Percentiles rank a stretch among this genome's conserved stretches.
Conservation (phyloP, 1,140 invertebrate genomes). For the Euura lappo region DNA sequence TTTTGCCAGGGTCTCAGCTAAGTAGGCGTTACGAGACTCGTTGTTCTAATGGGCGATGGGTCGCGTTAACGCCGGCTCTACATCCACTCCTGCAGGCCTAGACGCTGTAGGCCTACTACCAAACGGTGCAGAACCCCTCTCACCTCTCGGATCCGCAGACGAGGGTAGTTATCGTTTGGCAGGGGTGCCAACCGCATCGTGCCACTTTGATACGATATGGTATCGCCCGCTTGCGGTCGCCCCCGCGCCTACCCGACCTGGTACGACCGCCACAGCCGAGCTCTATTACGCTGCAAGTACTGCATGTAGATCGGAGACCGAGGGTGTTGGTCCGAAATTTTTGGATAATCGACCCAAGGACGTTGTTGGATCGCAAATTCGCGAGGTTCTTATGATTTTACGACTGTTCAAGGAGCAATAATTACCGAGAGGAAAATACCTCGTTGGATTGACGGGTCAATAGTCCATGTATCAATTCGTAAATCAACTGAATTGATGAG, state of each 20-base stretch:
- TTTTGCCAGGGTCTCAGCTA: constrained; percentile 13
- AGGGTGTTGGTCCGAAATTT: not conserved
- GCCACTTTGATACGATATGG: constrained; percentile 25
- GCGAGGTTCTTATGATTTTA: too few relatives aligned
- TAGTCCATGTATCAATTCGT: too few relatives aligned
- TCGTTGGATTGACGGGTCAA: too few relatives aligned
- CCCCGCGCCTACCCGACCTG: not conserved
- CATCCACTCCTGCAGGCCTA: constrained; percentile 14
- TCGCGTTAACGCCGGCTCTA: not conserved
- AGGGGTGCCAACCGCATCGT: constrained; percentile 27
- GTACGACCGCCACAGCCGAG: not conserved
- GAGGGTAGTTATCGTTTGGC: constrained; percentile 27
- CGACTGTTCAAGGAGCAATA: too few relatives aligned
- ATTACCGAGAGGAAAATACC: too few relatives aligned
- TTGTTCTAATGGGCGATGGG: not conserved
- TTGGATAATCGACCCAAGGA: not conserved
- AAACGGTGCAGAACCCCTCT: not conserved
- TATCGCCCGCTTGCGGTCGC: constrained; percentile 16
- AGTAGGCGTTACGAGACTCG: constrained; percentile 23
- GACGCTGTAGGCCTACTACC: constrained; percentile 1
- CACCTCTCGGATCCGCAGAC: constrained; percentile 4
- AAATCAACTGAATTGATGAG: too few relatives aligned
- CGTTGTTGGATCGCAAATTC: too few relatives aligned
- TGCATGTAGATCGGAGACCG: not conserved
- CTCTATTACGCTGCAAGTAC: not conserved